A percentile compares a stretch with the other conserved stretches of the same genome.
Evolutionary conservation across 1,140 invertebrate genomes (phyloP).

Genomic region (Drosophila subpulchrella): DNA sequence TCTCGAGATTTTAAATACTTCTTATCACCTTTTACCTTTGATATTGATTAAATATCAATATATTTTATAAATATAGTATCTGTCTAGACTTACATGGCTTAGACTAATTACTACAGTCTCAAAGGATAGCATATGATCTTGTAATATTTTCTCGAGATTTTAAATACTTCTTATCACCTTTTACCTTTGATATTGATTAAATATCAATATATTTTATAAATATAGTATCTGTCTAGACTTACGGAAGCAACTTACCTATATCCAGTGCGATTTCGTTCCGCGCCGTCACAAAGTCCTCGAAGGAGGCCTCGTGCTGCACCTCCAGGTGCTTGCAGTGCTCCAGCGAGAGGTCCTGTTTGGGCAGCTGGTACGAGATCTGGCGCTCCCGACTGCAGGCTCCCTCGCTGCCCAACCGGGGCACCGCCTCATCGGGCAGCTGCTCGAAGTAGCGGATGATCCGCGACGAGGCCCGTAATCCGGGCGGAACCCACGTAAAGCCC

Average conservation of each 20-base stretch:
- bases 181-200: too few relatives aligned
- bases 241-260: conserved; percentile 88
- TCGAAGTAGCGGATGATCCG: conserved; percentile 91
- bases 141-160: too few relatives aligned
- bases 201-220: too few relatives aligned
- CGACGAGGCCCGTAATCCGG: conserved; percentile 88
- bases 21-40: too few relatives aligned
- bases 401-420: conserved; percentile 90
- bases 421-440: conserved; percentile 90
- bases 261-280: conserved; percentile 97
- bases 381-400: conserved; percentile 92
- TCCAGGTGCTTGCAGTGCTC: conserved; percentile 95
- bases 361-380: conserved; percentile 95
- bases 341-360: conserved; percentile 96
- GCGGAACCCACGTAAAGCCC: conserved; percentile 93
- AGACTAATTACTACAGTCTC: too few relatives aligned
- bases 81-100: too few relatives aligned
- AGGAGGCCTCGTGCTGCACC: conserved; percentile 90
- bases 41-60: too few relatives aligned
- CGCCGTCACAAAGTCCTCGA: conserved; percentile 95
- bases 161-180: too few relatives aligned
- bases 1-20: too few relatives aligned
- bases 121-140: too few relatives aligned
- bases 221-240: background rate
- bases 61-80: too few relatives aligned